phyloP scores from a whole-genome alignment of 2,113 vertebrate species.

The Dromiciops gliroides region DNA sequence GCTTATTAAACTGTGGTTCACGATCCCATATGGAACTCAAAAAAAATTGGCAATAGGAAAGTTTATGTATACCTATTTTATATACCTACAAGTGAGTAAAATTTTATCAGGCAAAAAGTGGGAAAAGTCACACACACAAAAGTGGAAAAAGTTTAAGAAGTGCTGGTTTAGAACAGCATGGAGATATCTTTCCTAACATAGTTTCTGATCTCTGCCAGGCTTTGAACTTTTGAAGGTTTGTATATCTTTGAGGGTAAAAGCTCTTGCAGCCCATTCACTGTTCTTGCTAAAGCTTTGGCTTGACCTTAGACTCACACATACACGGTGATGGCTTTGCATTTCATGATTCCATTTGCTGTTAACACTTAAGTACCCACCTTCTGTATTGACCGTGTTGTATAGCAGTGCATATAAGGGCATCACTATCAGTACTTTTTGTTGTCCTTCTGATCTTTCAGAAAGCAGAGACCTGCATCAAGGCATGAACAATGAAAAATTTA shows the following conservation, averaged over 20 bases:
- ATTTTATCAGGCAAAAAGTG: too few species aligned
- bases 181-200: not conserved
- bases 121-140: too few species aligned
- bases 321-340: not conserved
- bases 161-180: too few species aligned
- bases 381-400: not conserved
- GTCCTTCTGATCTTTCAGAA: not conserved
- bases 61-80: too few species aligned
- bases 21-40: too few species aligned
- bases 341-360: not conserved
- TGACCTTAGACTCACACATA: not conserved
- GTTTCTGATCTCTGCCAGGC: not conserved
- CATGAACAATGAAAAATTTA: not conserved
- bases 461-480: not conserved
- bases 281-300: too few species aligned
- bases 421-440: not conserved
- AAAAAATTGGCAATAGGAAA: too few species aligned
- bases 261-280: too few species aligned
- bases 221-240: not conserved
- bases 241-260: not conserved
- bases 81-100: too few species aligned
- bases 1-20: too few species aligned
- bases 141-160: too few species aligned
- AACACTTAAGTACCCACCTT: not conserved
- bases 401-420: not conserved